Evolutionary conservation across 2,888 invertebrate species (phyloP).

Genomic region (Resseliella maxima): DNA sequence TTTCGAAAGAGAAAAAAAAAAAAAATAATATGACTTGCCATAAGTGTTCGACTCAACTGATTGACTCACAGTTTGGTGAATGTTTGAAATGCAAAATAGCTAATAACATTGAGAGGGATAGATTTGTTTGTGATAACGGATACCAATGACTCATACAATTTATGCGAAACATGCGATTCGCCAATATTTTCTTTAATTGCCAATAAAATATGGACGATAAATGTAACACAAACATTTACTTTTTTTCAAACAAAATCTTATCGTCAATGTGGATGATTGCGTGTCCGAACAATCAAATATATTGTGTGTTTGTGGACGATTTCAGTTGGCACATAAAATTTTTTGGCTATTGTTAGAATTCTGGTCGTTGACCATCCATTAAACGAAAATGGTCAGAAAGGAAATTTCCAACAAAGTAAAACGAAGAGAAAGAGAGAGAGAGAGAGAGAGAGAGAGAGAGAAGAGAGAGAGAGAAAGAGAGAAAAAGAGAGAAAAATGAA

Average conservation of each 20-base stretch:
- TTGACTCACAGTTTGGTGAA: neutral
- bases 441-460: too few species aligned
- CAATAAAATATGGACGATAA: neutral
- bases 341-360: neutral
- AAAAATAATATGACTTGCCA: neutral
- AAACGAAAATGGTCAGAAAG: neutral
- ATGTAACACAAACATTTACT: neutral
- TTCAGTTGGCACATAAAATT: neutral
- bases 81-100: neutral
- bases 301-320: neutral
- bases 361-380: neutral
- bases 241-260: neutral
- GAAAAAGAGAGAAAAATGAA: too few species aligned
- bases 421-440: too few species aligned
- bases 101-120: neutral
- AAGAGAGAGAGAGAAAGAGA: too few species aligned
- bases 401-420: slow-evolving; percentile 21
- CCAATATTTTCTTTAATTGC: too few species aligned
- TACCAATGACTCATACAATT: neutral
- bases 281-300: neutral
- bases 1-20: too few species aligned
- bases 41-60: neutral
- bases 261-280: neutral
- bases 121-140: slow-evolving; percentile 10
- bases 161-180: too few species aligned